These are phyloP conservation scores for Thryonomys swinderianus DNA, from an alignment of 2,113 vertebrate genomes.

Conservation along the genomic window DNA sequence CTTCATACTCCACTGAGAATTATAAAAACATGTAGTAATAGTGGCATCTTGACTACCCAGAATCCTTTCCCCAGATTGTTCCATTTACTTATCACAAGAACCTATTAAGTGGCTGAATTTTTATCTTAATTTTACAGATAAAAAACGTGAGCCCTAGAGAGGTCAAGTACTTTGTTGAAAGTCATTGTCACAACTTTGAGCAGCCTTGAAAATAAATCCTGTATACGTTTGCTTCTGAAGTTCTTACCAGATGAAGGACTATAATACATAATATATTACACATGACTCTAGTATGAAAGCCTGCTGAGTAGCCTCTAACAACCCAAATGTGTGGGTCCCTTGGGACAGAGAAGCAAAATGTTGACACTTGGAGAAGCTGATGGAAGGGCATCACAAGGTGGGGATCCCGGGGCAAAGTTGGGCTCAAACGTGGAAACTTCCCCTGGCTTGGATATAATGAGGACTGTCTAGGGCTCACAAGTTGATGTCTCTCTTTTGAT, in stretches of 20 bases:
- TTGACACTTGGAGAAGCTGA: not conserved
- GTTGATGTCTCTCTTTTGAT: slow-evolving; percentile 28
- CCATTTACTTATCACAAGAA: not conserved
- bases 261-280: slow-evolving; percentile 20
- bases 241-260: slow-evolving; percentile 4
- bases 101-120: not conserved
- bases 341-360: not conserved
- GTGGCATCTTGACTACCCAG: not conserved
- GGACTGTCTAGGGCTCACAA: not conserved
- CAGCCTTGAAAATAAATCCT: not conserved
- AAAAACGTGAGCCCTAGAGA: not conserved
- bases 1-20: slow-evolving; percentile 41
- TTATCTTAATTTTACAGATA: slow-evolving; percentile 41
- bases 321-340: not conserved
- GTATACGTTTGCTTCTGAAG: not conserved
- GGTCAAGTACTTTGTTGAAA: not conserved
- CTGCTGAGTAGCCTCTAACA: slow-evolving; percentile 10
- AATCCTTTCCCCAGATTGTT: not conserved
- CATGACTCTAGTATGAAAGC: not conserved
- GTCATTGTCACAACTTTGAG: not conserved
- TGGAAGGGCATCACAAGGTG: not conserved
- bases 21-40: slow-evolving; percentile 39
- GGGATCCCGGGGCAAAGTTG: slow-evolving; percentile 31
- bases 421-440: not conserved
- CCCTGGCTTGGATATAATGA: not conserved